phyloP scores from a whole-genome alignment of 2,113 vertebrate genomes.

The Thalassoma bifasciatum region DNA sequence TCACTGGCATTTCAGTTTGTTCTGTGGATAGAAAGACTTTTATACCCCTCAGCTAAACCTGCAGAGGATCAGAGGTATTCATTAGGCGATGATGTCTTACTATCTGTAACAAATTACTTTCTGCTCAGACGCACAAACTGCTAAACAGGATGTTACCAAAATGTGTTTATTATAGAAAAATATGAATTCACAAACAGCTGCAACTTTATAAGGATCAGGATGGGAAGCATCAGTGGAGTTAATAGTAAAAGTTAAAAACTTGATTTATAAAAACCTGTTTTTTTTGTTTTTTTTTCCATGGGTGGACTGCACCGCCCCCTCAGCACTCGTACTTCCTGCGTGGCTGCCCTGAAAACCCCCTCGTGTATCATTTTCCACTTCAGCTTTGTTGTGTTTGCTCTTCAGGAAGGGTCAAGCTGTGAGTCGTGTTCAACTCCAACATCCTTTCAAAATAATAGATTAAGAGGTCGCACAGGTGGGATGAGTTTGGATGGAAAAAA shows the following conservation, averaged over 20 bases:
- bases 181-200: too few species aligned
- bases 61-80: conserved; percentile 18
- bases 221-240: too few species aligned
- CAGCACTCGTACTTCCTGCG: conserved; percentile 1
- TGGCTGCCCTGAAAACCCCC: background rate
- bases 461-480: background rate
- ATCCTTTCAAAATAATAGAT: background rate
- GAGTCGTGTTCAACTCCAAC: background rate
- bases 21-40: conserved; percentile 9
- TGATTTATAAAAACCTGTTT: background rate
- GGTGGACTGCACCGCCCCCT: background rate
- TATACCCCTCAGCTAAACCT: conserved; percentile 5
- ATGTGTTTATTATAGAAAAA: too few species aligned
- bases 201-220: too few species aligned
- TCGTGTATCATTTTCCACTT: conserved; percentile 1
- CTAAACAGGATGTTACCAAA: background rate
- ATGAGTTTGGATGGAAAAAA: background rate
- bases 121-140: background rate
- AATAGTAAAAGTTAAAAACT: background rate
- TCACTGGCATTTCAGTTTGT: conserved; percentile 41
- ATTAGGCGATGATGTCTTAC: background rate
- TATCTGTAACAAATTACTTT: background rate
- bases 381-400: conserved; percentile 3
- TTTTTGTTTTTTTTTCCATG: background rate
- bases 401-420: background rate